These are phyloP conservation scores for Rhegmatorhina hoffmannsi DNA, from an alignment of 2,113 vertebrate genomes.

Conservation along the genomic window DNA sequence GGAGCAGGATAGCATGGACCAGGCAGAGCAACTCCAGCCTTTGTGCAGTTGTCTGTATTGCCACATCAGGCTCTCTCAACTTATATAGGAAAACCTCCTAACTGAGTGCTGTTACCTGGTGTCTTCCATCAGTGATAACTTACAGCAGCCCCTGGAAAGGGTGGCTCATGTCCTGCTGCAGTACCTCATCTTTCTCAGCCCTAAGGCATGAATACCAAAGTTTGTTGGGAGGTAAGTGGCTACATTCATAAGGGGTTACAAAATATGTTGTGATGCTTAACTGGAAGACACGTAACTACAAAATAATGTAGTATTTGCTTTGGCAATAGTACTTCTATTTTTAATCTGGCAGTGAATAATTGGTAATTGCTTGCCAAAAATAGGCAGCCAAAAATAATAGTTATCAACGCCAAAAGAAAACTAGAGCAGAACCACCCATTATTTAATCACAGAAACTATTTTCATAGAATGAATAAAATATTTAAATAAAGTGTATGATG, in stretches of 20 bases:
- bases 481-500: constrained; percentile 4
- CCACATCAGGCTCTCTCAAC: neutral
- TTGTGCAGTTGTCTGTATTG: neutral
- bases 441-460: constrained; percentile 31
- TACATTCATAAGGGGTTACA: constrained; percentile 28
- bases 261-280: neutral
- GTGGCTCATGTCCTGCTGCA: neutral
- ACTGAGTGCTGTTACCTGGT: neutral
- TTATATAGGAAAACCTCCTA: neutral
- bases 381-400: constrained; percentile 28
- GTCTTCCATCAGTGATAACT: neutral
- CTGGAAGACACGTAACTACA: neutral
- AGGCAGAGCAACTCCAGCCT: neutral
- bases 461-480: neutral
- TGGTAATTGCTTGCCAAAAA: neutral
- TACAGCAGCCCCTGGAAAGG: neutral
- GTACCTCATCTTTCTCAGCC: neutral
- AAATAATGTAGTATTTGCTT: constrained; percentile 35
- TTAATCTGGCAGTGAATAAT: constrained; percentile 23
- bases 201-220: neutral
- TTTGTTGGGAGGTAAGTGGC: neutral
- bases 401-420: neutral
- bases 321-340: constrained; percentile 33
- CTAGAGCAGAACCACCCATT: constrained; percentile 5
- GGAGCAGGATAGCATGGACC: neutral